These are phyloP conservation scores for Lindbergichthys nudifrons DNA, from an alignment of 2,797 vertebrate species.

Conservation along the genomic window DNA sequence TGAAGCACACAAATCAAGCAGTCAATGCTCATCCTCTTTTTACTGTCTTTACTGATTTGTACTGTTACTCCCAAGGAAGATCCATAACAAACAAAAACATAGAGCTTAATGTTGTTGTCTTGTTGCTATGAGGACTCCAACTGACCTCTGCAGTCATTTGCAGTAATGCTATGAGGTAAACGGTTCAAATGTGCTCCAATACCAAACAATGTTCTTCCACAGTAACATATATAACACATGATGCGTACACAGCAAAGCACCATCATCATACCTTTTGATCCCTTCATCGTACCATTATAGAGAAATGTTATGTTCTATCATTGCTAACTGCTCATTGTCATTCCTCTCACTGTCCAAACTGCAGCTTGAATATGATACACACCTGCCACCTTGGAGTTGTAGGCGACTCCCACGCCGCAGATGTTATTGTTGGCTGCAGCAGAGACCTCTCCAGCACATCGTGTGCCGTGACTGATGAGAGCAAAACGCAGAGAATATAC, in stretches of 20 bases:
- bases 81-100: slow-evolving; percentile 35
- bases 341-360: slow-evolving; percentile 29
- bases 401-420: slow-evolving; percentile 97
- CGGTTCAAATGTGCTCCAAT: background rate
- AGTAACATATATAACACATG: slow-evolving; percentile 16
- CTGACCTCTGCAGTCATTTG: slow-evolving; percentile 27
- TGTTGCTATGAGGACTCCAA: slow-evolving; percentile 14
- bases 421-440: slow-evolving; percentile 98
- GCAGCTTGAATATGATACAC: slow-evolving; percentile 53
- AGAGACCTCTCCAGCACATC: slow-evolving; percentile 98
- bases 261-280: slow-evolving; percentile 31
- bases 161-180: slow-evolving; percentile 12
- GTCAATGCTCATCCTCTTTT: slow-evolving; percentile 36
- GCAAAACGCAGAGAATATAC: slow-evolving; percentile 32
- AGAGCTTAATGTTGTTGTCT: slow-evolving; percentile 29
- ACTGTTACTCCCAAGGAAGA: slow-evolving; percentile 25
- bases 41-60: background rate
- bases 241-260: slow-evolving; percentile 1
- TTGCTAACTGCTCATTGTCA: slow-evolving; percentile 39
- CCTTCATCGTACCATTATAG: slow-evolving; percentile 43
- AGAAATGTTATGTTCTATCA: slow-evolving; percentile 35
- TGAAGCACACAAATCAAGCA: slow-evolving; percentile 23
- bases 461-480: slow-evolving; percentile 92
- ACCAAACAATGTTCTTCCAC: slow-evolving; percentile 5
- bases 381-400: slow-evolving; percentile 99